Base-by-base conservation (phyloP, 2,888 invertebrate species). In the Zaprionus obscuricornis region DNA sequence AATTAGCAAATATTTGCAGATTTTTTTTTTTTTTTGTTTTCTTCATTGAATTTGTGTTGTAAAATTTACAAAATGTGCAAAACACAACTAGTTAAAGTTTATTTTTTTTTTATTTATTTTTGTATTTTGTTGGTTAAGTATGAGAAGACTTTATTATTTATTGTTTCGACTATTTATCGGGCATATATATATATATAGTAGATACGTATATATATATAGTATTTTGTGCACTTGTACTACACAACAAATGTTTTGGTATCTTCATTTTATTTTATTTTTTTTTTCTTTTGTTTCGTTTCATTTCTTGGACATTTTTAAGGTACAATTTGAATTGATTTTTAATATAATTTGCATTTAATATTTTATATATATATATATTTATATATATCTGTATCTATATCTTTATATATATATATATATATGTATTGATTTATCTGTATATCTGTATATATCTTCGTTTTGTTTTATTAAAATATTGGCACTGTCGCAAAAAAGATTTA, bases 61-160 rank as follows among this genome's bases (percentile, higher is more conserved):
- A 78, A 77, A 79, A 65, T 72, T 72, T 78, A 77, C 74, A 79
- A 78, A 78, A 78, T 82, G 77, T 78, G 76, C 76, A 81, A 78
- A 81, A 74, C 81, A 83, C 79, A 82, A 78, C 79, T 79, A 75
- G 59, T 60, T 75, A 40, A 63, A 68, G n/a, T n/a, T n/a, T n/a
- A n/a, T n/a, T n/a, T n/a, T n/a, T n/a, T n/a, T n/a, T n/a, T 63
- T 57, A 40, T 40, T 27, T 24, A 24, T 39, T 65, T 40, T 51
- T 45, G 18, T 43, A 31, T 45, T 33, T 51, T 68, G 46, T 64
- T 52, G 54, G 37, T 58, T 68, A 68, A 50, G 57, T 64, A 64
- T 36, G 36, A 57, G 52, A 17, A 68, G 68, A 54, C 36, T 40
- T 49, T 40, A 16, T 37, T 40, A 24, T 57, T 67, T 67, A 58